Evolutionary conservation across 2,113 vertebrate genomes (phyloP).

Genomic region (Amazona vittata): DNA sequence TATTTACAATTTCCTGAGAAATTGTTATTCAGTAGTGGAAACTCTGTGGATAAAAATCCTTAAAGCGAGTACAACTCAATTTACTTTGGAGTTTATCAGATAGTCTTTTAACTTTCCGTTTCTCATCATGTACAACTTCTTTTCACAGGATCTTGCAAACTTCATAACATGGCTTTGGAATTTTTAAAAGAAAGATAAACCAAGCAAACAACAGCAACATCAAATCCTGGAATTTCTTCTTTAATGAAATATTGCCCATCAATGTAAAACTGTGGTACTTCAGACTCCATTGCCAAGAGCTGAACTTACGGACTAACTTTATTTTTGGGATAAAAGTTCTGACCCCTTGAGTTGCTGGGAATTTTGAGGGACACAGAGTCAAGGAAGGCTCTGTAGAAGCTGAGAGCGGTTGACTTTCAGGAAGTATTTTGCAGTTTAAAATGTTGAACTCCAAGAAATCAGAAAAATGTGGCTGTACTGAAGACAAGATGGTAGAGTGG

Average conservation of each 20-base stretch:
- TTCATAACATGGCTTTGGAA: background rate
- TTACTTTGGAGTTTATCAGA: slow-evolving; percentile 5
- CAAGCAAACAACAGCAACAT: background rate
- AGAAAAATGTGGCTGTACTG: background rate
- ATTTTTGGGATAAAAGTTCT: background rate
- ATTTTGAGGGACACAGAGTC: background rate
- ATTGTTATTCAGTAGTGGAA: background rate
- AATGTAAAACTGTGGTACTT: background rate
- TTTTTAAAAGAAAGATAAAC: background rate
- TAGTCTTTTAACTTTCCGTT: background rate
- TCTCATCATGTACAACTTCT: background rate
- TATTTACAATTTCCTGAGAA: slow-evolving; percentile 37
- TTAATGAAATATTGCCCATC: background rate
- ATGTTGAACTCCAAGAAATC: background rate
- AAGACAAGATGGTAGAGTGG: background rate
- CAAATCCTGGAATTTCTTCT: background rate
- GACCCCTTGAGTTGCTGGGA: background rate
- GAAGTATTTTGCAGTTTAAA: background rate
- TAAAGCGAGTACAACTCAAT: background rate
- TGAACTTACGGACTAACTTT: background rate
- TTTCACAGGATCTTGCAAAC: background rate
- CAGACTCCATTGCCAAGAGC: rapidly evolving
- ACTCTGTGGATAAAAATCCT: slow-evolving; percentile 6
- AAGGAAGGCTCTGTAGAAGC: background rate
- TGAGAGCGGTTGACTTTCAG: background rate